Evolutionary conservation across 2,888 invertebrate species (phyloP).

Genomic region (Lobophora halterata): DNA sequence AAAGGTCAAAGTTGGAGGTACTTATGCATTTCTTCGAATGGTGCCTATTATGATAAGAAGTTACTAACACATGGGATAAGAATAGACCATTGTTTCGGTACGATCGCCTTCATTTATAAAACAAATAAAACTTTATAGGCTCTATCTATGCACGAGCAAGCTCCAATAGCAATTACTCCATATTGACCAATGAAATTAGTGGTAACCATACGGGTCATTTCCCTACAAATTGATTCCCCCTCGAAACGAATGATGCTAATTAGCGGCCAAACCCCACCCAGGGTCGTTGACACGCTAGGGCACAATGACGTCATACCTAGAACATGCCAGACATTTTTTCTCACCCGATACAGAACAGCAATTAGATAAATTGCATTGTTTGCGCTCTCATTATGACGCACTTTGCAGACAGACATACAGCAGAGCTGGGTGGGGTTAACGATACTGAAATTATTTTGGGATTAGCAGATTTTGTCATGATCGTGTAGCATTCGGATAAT

Average conservation of each 20-base stretch:
- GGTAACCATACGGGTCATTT: constrained; percentile 28
- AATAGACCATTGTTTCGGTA: background rate
- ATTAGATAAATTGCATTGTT: constrained; percentile 61
- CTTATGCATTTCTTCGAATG: no score
- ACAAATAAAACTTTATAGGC: constrained; percentile 7
- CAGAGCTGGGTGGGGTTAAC: constrained; percentile 50
- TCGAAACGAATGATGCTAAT: constrained; percentile 33
- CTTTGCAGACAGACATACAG: constrained; percentile 42
- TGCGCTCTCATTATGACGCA: constrained; percentile 44
- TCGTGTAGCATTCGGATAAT: constrained; percentile 22
- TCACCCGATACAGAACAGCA: constrained; percentile 58
- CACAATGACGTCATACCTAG: constrained; percentile 48
- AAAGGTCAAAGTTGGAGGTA: no score
- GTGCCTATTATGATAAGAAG: no score
- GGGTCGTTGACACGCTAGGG: constrained; percentile 46
- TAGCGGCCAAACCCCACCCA: constrained; percentile 32
- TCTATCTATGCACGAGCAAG: constrained; percentile 6
- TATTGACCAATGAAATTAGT: constrained; percentile 27
- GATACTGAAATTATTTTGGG: constrained; percentile 47
- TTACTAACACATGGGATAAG: no score
- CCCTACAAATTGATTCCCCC: constrained; percentile 35
- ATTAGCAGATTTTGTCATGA: constrained; percentile 36
- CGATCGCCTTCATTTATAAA: background rate
- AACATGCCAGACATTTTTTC: constrained; percentile 55
- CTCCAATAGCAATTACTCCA: constrained; percentile 26